phyloP scores from a whole-genome alignment of 1,140 invertebrate genomes.

The Cecropterus lyciades region DNA sequence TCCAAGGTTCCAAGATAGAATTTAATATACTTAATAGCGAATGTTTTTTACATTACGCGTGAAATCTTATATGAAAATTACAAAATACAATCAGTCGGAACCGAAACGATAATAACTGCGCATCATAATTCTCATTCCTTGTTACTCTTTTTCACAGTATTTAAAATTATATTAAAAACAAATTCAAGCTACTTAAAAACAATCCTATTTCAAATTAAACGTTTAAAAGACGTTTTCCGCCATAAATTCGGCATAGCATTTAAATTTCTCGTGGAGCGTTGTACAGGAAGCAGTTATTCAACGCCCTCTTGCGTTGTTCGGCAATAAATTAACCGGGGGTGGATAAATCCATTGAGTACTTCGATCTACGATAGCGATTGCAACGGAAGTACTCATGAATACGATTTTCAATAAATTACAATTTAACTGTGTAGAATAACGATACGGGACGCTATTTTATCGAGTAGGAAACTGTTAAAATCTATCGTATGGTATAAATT shows the following conservation, averaged over 20 bases:
- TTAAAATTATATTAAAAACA: no score
- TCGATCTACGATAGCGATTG: constrained; percentile 62
- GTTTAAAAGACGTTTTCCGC: constrained; percentile 27
- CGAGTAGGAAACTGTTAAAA: not conserved
- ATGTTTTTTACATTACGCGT: no score
- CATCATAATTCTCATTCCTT: no score
- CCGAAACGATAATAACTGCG: no score
- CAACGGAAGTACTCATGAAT: constrained; percentile 43
- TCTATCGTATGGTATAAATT: no score
- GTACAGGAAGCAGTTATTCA: constrained; percentile 62
- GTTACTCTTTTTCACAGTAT: no score
- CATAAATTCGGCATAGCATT: constrained; percentile 40
- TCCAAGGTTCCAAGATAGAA: no score
- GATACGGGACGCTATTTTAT: constrained; percentile 5
- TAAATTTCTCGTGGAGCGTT: constrained; percentile 44
- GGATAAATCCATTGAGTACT: constrained; percentile 67
- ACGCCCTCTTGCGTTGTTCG: constrained; percentile 56
- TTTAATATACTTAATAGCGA: no score
- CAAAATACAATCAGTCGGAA: no score
- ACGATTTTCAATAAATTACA: constrained; percentile 32
- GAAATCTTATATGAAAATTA: no score
- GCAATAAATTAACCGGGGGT: constrained; percentile 66
- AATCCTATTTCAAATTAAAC: not conserved
- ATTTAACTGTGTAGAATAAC: constrained; percentile 10
- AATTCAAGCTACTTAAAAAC: not conserved